Evolutionary conservation across 2,797 vertebrate species (phyloP).

Genomic region (Eutrigla gurnardus): DNA sequence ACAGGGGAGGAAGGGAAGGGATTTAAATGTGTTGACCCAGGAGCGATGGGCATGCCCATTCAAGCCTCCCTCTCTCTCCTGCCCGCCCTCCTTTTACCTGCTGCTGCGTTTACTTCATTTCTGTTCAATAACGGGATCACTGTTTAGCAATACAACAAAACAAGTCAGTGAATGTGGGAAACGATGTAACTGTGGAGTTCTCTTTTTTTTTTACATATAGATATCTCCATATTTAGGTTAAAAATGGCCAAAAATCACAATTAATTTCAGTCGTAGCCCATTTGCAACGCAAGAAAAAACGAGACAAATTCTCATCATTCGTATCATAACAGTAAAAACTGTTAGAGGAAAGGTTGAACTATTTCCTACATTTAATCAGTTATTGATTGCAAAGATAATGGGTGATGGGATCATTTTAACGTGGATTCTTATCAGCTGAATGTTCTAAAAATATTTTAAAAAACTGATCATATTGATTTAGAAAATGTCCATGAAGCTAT

Average conservation of each 20-base stretch:
- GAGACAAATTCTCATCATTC: too few relatives aligned
- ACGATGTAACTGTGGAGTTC: too few relatives aligned
- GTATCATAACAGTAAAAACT: too few relatives aligned
- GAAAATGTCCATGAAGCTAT: not conserved
- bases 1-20: conserved; percentile 70
- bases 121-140: not conserved
- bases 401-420: not conserved
- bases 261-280: too few relatives aligned
- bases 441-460: not conserved
- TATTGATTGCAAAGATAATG: not conserved
- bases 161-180: not conserved
- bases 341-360: not conserved
- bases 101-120: conserved; percentile 8
- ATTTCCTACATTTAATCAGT: not conserved
- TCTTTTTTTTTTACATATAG: too few relatives aligned
- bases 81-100: conserved; percentile 22
- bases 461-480: too few relatives aligned
- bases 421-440: not conserved
- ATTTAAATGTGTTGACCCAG: conserved; percentile 77
- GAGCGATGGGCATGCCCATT: conserved; percentile 77
- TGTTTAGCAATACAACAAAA: not conserved
- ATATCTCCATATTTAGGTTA: too few relatives aligned
- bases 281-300: too few relatives aligned
- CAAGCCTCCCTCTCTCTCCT: conserved; percentile 59
- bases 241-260: too few relatives aligned